A percentile compares a stretch with the other conserved stretches of the same genome.
phyloP scores from a whole-genome alignment of 2,797 vertebrate genomes.

The Sylvilagus floridanus region DNA sequence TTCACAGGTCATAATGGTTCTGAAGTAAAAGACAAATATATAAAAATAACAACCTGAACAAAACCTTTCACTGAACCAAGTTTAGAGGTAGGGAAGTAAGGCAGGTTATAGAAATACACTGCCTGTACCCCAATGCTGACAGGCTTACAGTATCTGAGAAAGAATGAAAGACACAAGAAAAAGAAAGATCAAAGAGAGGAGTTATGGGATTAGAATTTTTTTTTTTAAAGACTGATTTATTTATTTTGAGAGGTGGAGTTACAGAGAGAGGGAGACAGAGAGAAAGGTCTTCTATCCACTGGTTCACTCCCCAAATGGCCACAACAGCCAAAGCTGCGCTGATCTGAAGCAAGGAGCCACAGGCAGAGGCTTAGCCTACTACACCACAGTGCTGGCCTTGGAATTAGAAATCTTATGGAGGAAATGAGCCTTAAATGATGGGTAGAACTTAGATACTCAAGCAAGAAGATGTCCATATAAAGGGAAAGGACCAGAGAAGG shows the following conservation, averaged over 20 bases:
- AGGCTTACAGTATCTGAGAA: background rate
- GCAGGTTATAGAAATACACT: background rate
- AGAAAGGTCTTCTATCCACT: too few species aligned
- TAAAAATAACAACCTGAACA: conserved; percentile 48
- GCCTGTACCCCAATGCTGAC: background rate
- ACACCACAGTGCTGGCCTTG: too few species aligned
- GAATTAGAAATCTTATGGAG: background rate
- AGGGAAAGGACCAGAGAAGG: background rate
- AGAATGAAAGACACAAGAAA: background rate
- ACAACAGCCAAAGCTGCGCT: too few species aligned
- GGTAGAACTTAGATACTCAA: background rate
- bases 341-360: too few species aligned
- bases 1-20: conserved; percentile 69
- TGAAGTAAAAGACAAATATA: conserved; percentile 48
- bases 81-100: background rate
- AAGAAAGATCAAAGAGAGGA: background rate
- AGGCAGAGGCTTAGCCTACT: too few species aligned
- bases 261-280: too few species aligned
- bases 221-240: too few species aligned
- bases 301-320: too few species aligned
- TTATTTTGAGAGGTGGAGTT: too few species aligned
- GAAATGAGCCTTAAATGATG: background rate
- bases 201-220: background rate
- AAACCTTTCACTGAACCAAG: background rate
- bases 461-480: background rate